Conservation (phyloP, 2,888 invertebrate species). For the Epirrita christyi region DNA sequence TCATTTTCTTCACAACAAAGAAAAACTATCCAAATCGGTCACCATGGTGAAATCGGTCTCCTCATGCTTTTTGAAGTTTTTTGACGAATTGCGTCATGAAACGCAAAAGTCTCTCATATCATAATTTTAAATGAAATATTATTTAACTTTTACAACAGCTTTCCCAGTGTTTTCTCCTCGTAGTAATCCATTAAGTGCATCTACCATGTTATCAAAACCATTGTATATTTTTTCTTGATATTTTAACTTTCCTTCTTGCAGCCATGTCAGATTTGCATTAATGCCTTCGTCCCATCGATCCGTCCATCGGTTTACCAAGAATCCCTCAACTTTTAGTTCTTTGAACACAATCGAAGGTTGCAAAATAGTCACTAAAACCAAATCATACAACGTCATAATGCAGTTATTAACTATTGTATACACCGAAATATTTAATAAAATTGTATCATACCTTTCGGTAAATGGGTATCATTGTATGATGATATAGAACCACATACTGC, state of each 20-base stretch:
- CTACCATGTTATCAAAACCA: slow-evolving; percentile 90
- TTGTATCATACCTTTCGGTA: slow-evolving; percentile 64
- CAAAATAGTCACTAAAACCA: slow-evolving; percentile 71
- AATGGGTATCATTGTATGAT: slow-evolving; percentile 82
- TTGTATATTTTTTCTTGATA: slow-evolving; percentile 88
- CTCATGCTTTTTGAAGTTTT: too few species aligned
- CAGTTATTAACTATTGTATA: too few species aligned
- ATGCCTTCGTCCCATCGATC: slow-evolving; percentile 87
- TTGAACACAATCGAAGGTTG: slow-evolving; percentile 86
- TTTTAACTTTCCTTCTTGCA: slow-evolving; percentile 88
- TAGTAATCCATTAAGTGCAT: slow-evolving; percentile 87
- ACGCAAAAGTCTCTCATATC: too few species aligned
- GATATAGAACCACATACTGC: slow-evolving; percentile 90
- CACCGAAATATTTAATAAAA: not conserved
- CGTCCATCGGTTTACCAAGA: slow-evolving; percentile 83
- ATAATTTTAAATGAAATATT: too few species aligned
- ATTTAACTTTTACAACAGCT: slow-evolving; percentile 84
- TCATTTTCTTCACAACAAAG: too few species aligned
- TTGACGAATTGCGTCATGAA: too few species aligned
- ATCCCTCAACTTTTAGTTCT: slow-evolving; percentile 89
- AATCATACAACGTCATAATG: too few species aligned
- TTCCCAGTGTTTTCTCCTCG: slow-evolving; percentile 89
- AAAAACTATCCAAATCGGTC: too few species aligned
- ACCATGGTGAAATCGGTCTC: too few species aligned
- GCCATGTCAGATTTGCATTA: slow-evolving; percentile 86